A percentile compares a stretch with the other conserved stretches of the same genome.
These are phyloP conservation scores for Butorides virescens DNA, from an alignment of 2,113 vertebrate genomes.

Conservation along the genomic window DNA sequence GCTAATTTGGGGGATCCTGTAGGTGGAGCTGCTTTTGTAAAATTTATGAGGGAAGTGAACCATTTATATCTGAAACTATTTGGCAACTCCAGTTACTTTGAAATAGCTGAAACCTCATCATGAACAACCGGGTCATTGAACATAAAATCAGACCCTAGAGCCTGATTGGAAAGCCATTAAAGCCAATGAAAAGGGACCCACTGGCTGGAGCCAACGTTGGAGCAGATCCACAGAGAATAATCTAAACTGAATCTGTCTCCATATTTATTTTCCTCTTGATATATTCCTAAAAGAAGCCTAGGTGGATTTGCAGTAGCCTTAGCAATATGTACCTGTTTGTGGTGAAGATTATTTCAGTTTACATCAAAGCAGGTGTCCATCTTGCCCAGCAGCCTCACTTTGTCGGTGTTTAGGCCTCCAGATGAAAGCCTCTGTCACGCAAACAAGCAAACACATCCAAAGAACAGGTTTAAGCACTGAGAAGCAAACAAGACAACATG, in stretches of 20 bases:
- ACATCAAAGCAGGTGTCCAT: not conserved
- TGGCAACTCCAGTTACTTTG: not conserved
- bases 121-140: conserved; percentile 18
- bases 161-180: conserved; percentile 33
- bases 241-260: not conserved
- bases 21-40: conserved; percentile 32
- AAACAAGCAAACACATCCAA: not conserved
- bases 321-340: not conserved
- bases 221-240: not conserved
- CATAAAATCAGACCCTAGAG: conserved; percentile 16
- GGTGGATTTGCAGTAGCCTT: not conserved
- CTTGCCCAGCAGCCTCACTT: not conserved
- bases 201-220: not conserved
- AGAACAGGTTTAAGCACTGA: not conserved
- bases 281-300: not conserved
- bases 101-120: conserved; percentile 27
- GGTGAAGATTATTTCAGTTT: not conserved
- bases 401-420: not conserved
- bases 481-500: not conserved
- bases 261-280: conserved; percentile 43
- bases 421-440: not conserved
- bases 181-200: not conserved
- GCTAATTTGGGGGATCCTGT: not conserved
- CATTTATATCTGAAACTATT: not conserved
- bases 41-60: not conserved